Base-by-base conservation (phyloP, 2,888 invertebrate genomes). In the Eremobia ochroleuca region DNA sequence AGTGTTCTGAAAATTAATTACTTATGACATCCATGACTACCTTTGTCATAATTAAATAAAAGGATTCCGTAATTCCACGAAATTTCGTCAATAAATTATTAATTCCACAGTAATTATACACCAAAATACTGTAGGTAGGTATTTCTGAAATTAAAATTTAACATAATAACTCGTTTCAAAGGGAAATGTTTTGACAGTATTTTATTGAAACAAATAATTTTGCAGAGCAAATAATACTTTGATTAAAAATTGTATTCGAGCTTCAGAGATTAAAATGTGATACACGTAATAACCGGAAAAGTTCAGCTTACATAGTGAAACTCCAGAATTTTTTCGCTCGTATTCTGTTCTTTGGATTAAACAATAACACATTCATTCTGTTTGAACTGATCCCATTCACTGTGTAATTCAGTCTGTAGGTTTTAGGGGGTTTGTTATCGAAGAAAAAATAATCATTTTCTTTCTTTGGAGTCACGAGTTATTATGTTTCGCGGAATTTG, bases 261-360 rank as follows among this genome's bases (percentile, higher is more conserved):
- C 21, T 67, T 46, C 6, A 31, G 2, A 58, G 0, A 37, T n/a
- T 37, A 37, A 40, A 46, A 18, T 58, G 34, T 55, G 25, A 46
- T 28, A 28, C 3, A 46, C 4, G n/a, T 11, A n/a, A 31, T 18
- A 28, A 8, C 34, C n/a, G 18, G 46, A 8, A 25, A 43, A 62
- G 52, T 28, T 25, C 49, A 52, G 28, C 52, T 77, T 52, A n/a
- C 13, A 43, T 59, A 40, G 40, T 66, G 18, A 40, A 76, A 76
- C 59, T 59, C 11, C 25, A n/a, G 55, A 34, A 34, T 64, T 18
- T 5, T 62, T n/a, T 52, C 6, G n/a, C 52, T 52, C 31, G 65
- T n/a, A 49, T n/a, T 34, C 25, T 8, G 15, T 21, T 75, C 4
- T 62, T 62, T n/a, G 15, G 13, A 62, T 62, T 43, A 52, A 34